A percentile compares a stretch with the other conserved stretches of the same genome.
Evolutionary conservation across 2,113 vertebrate species (phyloP).

Genomic region (Leucopsar rothschildi): DNA sequence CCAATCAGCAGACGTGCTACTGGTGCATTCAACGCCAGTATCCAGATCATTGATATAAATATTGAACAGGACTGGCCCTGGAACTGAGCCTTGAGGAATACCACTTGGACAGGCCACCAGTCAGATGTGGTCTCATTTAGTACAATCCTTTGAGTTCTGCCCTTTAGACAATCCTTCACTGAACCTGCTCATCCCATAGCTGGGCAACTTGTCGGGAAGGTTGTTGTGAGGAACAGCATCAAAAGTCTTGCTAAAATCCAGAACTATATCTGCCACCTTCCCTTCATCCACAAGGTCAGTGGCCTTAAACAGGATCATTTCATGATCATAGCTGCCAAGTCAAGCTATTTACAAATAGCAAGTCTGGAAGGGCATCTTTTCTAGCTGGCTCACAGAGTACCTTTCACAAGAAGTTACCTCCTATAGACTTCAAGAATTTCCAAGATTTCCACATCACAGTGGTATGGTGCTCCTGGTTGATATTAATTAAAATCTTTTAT

Average conservation of each 20-base stretch:
- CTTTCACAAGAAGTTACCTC: neutral
- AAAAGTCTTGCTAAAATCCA: neutral
- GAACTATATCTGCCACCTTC: rapidly evolving
- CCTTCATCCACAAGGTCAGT: neutral
- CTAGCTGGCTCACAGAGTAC: neutral
- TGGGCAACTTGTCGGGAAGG: neutral
- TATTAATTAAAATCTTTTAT: neutral
- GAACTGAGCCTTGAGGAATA: neutral
- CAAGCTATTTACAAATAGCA: neutral
- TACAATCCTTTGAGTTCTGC: neutral
- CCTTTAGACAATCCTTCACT: neutral
- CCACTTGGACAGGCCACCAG: neutral
- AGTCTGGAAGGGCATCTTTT: neutral
- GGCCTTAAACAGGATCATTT: neutral
- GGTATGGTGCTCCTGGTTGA: neutral
- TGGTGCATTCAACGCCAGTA: neutral
- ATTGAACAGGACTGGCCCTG: neutral
- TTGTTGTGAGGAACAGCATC: neutral
- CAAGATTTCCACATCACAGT: neutral
- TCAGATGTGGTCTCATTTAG: neutral
- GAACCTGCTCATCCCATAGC: neutral
- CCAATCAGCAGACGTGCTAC: neutral
- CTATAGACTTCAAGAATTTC: neutral
- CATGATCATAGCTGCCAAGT: neutral
- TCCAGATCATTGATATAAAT: neutral